Conservation (phyloP, 2,888 invertebrate genomes). For the Napeogenes inachia region DNA sequence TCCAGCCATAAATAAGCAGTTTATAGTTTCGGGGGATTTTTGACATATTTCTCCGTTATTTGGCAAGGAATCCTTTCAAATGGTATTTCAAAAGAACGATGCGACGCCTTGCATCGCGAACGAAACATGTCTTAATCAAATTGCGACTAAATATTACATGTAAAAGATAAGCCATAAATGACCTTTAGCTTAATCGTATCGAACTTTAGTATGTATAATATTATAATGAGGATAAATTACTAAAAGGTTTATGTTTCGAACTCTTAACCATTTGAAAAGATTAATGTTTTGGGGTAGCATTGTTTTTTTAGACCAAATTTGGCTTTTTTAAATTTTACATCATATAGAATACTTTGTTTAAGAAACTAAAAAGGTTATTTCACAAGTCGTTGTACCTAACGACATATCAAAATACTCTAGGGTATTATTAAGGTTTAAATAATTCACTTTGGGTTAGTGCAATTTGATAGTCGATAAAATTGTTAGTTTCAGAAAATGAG, state of each 20-base stretch:
- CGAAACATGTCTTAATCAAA: constrained; percentile 33
- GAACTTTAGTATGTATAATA: not conserved
- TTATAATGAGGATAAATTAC: too few relatives aligned
- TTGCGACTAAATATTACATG: constrained; percentile 21
- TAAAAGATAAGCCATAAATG: constrained; percentile 7
- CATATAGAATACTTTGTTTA: too few relatives aligned
- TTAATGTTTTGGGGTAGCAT: too few relatives aligned
- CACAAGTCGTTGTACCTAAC: not conserved
- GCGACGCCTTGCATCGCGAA: constrained; percentile 24
- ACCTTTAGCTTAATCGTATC: not conserved
- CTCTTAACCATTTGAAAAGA: too few relatives aligned
- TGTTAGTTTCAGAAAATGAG: constrained; percentile 17
- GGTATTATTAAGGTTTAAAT: constrained; percentile 24
- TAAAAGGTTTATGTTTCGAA: too few relatives aligned
- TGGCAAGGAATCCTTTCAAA: constrained; percentile 40
- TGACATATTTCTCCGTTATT: constrained; percentile 30
- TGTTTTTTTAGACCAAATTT: too few relatives aligned
- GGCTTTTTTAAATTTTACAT: too few relatives aligned
- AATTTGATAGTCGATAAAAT: constrained; percentile 27
- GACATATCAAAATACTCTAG: constrained; percentile 15
- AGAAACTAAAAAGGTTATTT: not conserved
- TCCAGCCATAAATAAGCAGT: constrained; percentile 20
- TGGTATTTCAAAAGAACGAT: constrained; percentile 32
- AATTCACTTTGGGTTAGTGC: constrained; percentile 26
- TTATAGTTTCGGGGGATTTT: constrained; percentile 25